These are phyloP conservation scores for Xiphophorus maculatus DNA, from an alignment of 2,113 vertebrate genomes.

Conservation along the genomic window DNA sequence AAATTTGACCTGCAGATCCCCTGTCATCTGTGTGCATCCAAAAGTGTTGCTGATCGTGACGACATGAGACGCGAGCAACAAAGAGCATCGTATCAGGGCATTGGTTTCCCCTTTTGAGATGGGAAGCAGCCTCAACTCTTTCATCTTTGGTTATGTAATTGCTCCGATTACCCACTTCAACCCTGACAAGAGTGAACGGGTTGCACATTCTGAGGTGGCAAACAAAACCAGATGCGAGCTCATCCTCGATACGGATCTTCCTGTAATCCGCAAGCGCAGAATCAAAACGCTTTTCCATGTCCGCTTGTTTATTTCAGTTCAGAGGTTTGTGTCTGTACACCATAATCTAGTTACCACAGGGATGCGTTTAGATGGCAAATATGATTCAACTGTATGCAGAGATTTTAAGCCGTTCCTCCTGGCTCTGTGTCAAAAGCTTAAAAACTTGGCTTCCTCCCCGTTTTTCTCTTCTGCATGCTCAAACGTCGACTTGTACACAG, in stretches of 20 bases:
- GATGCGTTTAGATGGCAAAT: conserved; percentile 54
- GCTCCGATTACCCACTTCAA: conserved; percentile 60
- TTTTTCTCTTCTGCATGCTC: conserved; percentile 34
- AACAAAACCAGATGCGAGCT: conserved; percentile 47
- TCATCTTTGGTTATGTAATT: conserved; percentile 73
- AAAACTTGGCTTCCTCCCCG: conserved; percentile 40
- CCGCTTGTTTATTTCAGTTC: conserved; percentile 59
- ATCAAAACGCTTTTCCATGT: conserved; percentile 51
- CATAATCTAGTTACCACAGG: conserved; percentile 61
- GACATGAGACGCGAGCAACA: conserved; percentile 42
- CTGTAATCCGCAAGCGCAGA: conserved; percentile 62
- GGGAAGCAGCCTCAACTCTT: conserved; percentile 52
- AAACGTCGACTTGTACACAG: conserved; percentile 27
- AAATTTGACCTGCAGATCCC: too few species aligned
- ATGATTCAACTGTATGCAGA: conserved; percentile 42
- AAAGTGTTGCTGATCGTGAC: conserved; percentile 58
- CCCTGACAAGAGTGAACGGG: conserved; percentile 38
- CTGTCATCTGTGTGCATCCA: conserved; percentile 25
- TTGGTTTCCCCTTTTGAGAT: conserved; percentile 57
- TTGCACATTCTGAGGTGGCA: conserved; percentile 40
- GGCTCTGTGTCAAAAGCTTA: conserved; percentile 48
- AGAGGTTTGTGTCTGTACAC: conserved; percentile 57
- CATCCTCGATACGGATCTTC: conserved; percentile 44
- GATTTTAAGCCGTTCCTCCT: conserved; percentile 42
- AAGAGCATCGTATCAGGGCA: conserved; percentile 34